Evolutionary conservation across 2,888 invertebrate genomes (phyloP).

Genomic region (Noctua pronuba): DNA sequence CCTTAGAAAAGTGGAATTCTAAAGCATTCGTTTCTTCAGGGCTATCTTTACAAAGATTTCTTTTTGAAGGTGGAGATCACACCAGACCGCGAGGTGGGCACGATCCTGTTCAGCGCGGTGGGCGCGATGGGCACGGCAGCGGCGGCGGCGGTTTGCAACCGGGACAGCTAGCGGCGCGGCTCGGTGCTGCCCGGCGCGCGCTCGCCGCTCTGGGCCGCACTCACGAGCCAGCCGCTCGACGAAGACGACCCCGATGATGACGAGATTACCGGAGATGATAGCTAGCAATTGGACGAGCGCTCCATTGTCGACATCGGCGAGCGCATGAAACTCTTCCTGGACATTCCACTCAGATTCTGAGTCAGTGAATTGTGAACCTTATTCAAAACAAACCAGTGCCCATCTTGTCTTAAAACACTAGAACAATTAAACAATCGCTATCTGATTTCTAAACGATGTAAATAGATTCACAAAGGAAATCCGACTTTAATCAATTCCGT

Average conservation of each 20-base stretch:
- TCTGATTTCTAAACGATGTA: conserved; percentile 51
- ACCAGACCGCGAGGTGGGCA: conserved; percentile 88
- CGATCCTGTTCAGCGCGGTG: conserved; percentile 78
- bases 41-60: background rate
- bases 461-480: conserved; percentile 41
- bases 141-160: conserved; percentile 80
- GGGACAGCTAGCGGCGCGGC: conserved; percentile 91
- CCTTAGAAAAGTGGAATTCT: background rate
- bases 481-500: conserved; percentile 38
- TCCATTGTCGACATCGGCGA: conserved; percentile 89
- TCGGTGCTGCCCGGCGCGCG: conserved; percentile 87
- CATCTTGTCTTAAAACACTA: conserved; percentile 1
- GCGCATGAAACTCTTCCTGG: conserved; percentile 90
- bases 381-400: conserved; percentile 2
- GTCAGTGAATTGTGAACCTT: conserved; percentile 36
- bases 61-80: conserved; percentile 85
- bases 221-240: conserved; percentile 92
- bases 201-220: conserved; percentile 95
- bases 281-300: conserved; percentile 91
- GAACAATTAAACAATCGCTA: conserved; percentile 25
- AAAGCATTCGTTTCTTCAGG: background rate
- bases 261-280: conserved; percentile 79
- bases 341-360: conserved; percentile 91
- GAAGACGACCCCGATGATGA: conserved; percentile 80
- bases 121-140: conserved; percentile 84